These are phyloP conservation scores for Alfaro cultratus DNA, from an alignment of 2,797 vertebrate species.

Conservation along the genomic window DNA sequence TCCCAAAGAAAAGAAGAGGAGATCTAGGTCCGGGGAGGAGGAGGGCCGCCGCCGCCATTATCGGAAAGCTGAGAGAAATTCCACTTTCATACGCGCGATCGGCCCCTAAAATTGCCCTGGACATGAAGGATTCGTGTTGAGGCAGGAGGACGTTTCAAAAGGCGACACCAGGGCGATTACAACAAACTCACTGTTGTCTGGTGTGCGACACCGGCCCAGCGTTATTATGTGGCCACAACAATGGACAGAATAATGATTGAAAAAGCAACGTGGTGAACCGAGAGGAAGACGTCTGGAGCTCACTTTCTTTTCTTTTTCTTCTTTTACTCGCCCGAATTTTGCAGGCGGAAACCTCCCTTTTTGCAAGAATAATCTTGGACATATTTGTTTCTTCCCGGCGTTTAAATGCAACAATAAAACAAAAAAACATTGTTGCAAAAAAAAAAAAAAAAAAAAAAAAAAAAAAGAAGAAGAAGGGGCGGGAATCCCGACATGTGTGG, in stretches of 20 bases:
- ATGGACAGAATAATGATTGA: conserved; percentile 82
- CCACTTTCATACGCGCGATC: conserved; percentile 73
- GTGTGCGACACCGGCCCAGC: conserved; percentile 72
- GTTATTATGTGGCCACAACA: conserved; percentile 81
- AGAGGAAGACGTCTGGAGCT: conserved; percentile 50
- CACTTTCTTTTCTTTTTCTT: background rate
- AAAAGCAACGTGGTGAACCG: conserved; percentile 81
- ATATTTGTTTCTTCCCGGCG: conserved; percentile 51
- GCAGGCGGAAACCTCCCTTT: conserved; percentile 20
- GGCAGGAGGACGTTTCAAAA: conserved; percentile 35
- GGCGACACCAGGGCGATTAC: conserved; percentile 52
- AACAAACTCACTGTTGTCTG: conserved; percentile 64
- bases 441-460: background rate
- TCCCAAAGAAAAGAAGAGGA: conserved; percentile 83
- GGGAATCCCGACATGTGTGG: too few relatives aligned
- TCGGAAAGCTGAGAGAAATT: conserved; percentile 77
- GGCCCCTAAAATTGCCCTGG: conserved; percentile 43
- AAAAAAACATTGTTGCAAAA: background rate
- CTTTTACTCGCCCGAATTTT: conserved; percentile 35
- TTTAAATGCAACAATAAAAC: conserved; percentile 54
- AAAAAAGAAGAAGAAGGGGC: too few relatives aligned
- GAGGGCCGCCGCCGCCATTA: conserved; percentile 84
- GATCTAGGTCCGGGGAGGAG: conserved; percentile 75
- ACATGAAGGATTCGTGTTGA: conserved; percentile 51
- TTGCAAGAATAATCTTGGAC: conserved; percentile 36